phyloP scores from a whole-genome alignment of 2,113 vertebrate genomes.

The Phocoena phocoena region DNA sequence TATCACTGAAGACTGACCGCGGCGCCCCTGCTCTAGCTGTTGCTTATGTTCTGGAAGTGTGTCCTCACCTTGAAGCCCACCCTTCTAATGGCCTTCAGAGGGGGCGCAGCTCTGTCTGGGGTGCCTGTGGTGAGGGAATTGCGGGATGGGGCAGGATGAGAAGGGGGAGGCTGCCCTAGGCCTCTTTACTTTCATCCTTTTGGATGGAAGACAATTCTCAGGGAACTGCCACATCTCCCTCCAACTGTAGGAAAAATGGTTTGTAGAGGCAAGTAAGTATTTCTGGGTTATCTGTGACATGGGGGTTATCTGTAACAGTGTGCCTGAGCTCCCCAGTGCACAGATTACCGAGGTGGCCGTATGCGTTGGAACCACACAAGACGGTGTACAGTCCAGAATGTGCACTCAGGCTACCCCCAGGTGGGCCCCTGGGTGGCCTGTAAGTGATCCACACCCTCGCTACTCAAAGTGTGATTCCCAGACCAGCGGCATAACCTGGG shows the following conservation, averaged over 20 bases:
- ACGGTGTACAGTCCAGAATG: background rate
- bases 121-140: accelerated
- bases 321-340: background rate
- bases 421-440: background rate
- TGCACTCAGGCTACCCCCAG: background rate
- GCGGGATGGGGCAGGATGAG: background rate
- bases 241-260: background rate
- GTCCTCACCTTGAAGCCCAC: background rate
- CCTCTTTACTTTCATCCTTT: background rate
- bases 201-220: background rate
- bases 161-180: background rate
- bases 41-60: background rate
- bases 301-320: too few species aligned
- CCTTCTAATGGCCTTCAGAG: background rate
- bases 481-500: too few species aligned
- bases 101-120: background rate
- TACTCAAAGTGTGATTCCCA: background rate
- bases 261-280: background rate
- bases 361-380: accelerated
- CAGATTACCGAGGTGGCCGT: background rate
- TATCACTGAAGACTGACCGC: background rate
- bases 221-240: background rate
- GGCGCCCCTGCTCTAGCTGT: background rate
- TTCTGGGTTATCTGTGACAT: background rate
- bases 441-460: accelerated